These are phyloP conservation scores for Pasiphila rectangulata DNA, from an alignment of 2,888 invertebrate species.

Conservation along the genomic window DNA sequence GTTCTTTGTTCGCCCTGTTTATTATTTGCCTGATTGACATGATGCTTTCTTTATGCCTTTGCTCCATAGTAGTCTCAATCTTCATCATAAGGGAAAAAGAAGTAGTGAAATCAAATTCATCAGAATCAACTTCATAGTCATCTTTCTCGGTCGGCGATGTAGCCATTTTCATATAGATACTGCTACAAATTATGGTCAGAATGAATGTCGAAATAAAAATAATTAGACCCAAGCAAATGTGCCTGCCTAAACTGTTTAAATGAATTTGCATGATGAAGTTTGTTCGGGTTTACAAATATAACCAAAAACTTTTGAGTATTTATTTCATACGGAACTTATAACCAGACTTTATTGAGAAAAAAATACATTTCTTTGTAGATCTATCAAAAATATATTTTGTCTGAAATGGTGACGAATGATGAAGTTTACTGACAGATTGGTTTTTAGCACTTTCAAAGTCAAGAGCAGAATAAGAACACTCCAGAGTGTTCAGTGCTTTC, in stretches of 20 bases:
- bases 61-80: background rate
- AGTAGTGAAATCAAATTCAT: constrained; percentile 9
- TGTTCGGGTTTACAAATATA: background rate
- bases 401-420: too few species aligned
- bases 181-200: constrained; percentile 12
- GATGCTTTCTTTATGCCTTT: constrained; percentile 15
- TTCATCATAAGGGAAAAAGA: background rate
- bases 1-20: constrained; percentile 37
- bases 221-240: constrained; percentile 1
- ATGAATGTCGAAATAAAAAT: constrained; percentile 3
- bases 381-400: too few species aligned
- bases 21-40: constrained; percentile 35
- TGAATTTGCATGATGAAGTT: background rate
- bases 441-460: too few species aligned
- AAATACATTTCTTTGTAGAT: too few species aligned
- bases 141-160: constrained; percentile 27
- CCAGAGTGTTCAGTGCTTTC: too few species aligned
- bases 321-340: too few species aligned
- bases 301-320: too few species aligned
- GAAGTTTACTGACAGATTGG: too few species aligned
- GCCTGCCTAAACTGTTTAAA: background rate
- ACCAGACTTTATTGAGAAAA: too few species aligned
- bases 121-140: constrained; percentile 25
- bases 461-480: too few species aligned
- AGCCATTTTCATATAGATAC: constrained; percentile 22